phyloP scores from a whole-genome alignment of 2,888 invertebrate species.

The Xylota segnis region DNA sequence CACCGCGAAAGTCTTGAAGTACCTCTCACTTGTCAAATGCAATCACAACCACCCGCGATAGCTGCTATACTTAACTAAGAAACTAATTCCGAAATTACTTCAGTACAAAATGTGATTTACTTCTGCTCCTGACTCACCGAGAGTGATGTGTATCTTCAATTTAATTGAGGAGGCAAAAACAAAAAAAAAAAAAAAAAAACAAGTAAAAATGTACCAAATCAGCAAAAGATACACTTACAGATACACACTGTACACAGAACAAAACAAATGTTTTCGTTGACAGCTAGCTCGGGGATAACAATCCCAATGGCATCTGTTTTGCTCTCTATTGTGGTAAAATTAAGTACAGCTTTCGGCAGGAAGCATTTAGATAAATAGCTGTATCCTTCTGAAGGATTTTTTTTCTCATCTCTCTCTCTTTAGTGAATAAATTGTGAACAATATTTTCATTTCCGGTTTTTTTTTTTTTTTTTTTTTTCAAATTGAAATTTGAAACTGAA shows the following conservation, averaged over 20 bases:
- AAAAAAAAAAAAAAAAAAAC: neutral
- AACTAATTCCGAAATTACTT: conserved; percentile 25
- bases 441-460: conserved; percentile 21
- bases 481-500: conserved; percentile 21
- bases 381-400: conserved; percentile 6
- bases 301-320: conserved; percentile 17
- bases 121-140: conserved; percentile 13
- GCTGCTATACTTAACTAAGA: conserved; percentile 15
- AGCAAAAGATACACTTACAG: neutral
- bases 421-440: neutral
- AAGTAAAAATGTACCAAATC: no score
- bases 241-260: neutral
- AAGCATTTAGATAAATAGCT: conserved; percentile 23
- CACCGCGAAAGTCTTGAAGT: conserved; percentile 24
- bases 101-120: neutral
- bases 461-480: neutral
- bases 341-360: conserved; percentile 24
- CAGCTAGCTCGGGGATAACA: conserved; percentile 13
- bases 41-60: conserved; percentile 16
- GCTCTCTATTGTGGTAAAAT: conserved; percentile 7
- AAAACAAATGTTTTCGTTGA: conserved; percentile 17
- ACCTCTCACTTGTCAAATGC: conserved; percentile 39
- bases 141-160: conserved; percentile 16
- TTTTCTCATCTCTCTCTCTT: neutral
- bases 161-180: neutral